phyloP scores from a whole-genome alignment of 2,888 invertebrate genomes.

The Gryllus longicercus region DNA sequence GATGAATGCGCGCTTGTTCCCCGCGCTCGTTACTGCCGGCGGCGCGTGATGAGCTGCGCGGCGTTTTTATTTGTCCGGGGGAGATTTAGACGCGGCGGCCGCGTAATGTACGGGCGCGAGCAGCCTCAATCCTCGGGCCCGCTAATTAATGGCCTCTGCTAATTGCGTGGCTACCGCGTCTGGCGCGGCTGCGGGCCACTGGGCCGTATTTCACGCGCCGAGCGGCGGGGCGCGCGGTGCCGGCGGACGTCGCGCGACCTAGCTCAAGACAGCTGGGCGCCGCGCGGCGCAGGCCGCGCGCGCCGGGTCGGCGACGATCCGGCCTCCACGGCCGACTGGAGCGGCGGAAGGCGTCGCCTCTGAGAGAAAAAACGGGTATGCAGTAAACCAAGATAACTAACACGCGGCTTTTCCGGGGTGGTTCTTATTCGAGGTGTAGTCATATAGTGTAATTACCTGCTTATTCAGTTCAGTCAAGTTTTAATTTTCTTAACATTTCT shows the following conservation, averaged over 20 bases:
- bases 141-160: conserved; percentile 17
- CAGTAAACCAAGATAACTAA: too few relatives aligned
- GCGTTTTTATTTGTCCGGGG: conserved; percentile 7
- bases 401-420: too few relatives aligned
- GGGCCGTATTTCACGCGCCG: conserved; percentile 17
- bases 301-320: too few relatives aligned
- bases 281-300: neutral
- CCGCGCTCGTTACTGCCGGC: conserved; percentile 17
- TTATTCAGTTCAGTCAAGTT: too few relatives aligned
- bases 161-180: conserved; percentile 17
- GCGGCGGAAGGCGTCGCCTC: too few relatives aligned
- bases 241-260: neutral
- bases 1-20: conserved; percentile 17
- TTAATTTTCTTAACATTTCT: too few relatives aligned
- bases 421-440: too few relatives aligned
- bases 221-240: neutral
- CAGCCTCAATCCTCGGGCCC: conserved; percentile 17
- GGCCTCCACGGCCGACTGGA: too few relatives aligned
- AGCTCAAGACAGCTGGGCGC: conserved; percentile 8
- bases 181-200: conserved; percentile 17
- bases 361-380: too few relatives aligned
- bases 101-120: conserved; percentile 17
- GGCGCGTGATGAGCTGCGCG: conserved; percentile 17
- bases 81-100: conserved; percentile 17
- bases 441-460: too few relatives aligned